Evolutionary conservation across 2,113 vertebrate genomes (phyloP).

Genomic region (Megaptera novaeangliae): DNA sequence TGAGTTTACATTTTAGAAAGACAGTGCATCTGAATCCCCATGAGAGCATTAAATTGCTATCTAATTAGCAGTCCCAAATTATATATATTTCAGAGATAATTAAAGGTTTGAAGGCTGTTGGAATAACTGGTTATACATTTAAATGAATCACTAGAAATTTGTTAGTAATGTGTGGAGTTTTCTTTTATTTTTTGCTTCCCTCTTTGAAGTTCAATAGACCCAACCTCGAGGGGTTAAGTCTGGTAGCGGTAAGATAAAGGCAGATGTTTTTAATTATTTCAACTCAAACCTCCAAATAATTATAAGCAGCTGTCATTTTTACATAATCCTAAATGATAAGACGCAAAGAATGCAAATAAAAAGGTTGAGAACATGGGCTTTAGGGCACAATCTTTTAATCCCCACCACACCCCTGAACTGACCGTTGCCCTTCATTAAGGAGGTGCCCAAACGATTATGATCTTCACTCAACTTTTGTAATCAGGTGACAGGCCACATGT

Average conservation of each 20-base stretch:
- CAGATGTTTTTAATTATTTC: constrained; percentile 89
- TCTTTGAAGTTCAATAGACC: constrained; percentile 83
- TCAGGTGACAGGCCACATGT: neutral
- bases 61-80: constrained; percentile 91
- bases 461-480: neutral
- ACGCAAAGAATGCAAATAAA: constrained; percentile 82
- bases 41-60: constrained; percentile 87
- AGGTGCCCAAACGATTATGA: fast-evolving
- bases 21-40: constrained; percentile 80
- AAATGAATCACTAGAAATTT: constrained; percentile 86
- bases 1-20: constrained; percentile 82
- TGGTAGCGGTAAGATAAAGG: constrained; percentile 84
- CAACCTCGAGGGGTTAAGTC: constrained; percentile 79
- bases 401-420: neutral
- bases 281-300: constrained; percentile 82
- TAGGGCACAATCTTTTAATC: constrained; percentile 49
- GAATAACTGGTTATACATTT: constrained; percentile 84
- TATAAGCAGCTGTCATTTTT: constrained; percentile 86
- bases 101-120: constrained; percentile 87
- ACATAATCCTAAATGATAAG: constrained; percentile 84
- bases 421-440: constrained; percentile 8
- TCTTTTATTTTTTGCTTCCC: constrained; percentile 80
- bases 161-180: constrained; percentile 80
- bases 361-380: constrained; percentile 61
- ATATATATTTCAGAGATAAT: constrained; percentile 91